Evolutionary conservation across 2,888 invertebrate genomes (phyloP), one percentile per base, ranked within the genome.

Genomic region (Seira ritae): DNA sequence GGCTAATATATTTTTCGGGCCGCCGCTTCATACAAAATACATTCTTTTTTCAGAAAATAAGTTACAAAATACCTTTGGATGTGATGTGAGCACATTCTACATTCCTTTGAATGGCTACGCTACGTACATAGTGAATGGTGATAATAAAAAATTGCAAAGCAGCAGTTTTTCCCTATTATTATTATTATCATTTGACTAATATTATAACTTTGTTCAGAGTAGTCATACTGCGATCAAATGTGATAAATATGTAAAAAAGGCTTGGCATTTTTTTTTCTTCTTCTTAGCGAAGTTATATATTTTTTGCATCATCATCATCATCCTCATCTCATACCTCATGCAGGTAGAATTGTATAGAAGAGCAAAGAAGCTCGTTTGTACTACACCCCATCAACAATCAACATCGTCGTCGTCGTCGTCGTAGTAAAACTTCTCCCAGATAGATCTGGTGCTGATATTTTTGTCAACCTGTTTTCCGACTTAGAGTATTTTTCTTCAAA

Each of bases 381-480:
- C 15, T 69, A 69, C 69, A 69, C 69, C 22, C 55, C 71, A 71
- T 67, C 24, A 31, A n/a, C n/a, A n/a, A n/a, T n/a, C n/a, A n/a
- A n/a, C n/a, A n/a, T n/a, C n/a, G n/a, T n/a, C n/a, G n/a, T n/a
- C n/a, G n/a, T n/a, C n/a, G n/a, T n/a, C n/a, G n/a, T 50, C 50
- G 50, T 50, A 50, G 10, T 67, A 20, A 22, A 46, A 62, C 1
- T 73, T 60, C 31, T 62, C 19, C 31, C 24, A 80, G 42, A 69
- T 69, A 70, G 60, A 72, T 72, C 60, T 72, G 37, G 55, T 65
- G 70, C 62, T 72, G 79, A 62, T 69, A 50, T 74, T 62, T 50
- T 69, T 81, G 81, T 81, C 81, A 81, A 75, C 75, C 75, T 66
- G 81, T 80, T 80, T 80, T 75, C 50, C 65, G 80, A 75, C 74